Conservation (phyloP, 2,797 vertebrate species). For the Lutra lutra region DNA sequence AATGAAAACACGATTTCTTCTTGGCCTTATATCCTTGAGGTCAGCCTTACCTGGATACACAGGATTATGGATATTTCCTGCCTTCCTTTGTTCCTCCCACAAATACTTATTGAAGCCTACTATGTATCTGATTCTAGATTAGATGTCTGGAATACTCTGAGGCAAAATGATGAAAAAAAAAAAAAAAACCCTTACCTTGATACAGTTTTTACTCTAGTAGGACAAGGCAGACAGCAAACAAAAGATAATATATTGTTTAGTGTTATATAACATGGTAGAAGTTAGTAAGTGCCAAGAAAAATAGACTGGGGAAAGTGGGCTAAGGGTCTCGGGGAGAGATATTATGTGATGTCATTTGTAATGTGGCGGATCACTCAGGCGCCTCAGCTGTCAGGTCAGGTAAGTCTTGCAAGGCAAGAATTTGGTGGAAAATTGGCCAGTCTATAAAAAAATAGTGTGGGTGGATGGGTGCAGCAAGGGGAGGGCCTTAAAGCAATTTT, state of each 20-base stretch:
- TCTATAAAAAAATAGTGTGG: neutral
- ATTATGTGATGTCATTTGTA: neutral
- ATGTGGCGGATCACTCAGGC: neutral
- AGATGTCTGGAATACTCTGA: neutral
- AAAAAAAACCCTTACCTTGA: neutral
- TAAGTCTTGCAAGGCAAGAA: neutral
- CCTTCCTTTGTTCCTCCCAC: neutral
- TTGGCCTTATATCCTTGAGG: neutral
- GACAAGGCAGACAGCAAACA: neutral
- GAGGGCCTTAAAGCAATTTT: neutral
- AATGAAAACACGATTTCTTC: neutral
- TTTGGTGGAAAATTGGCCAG: neutral
- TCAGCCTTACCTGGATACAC: neutral
- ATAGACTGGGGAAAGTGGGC: neutral
- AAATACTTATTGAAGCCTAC: neutral
- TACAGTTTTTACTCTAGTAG: neutral
- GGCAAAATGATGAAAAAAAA: neutral
- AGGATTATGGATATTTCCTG: neutral
- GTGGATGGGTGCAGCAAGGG: neutral
- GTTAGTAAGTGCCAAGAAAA: neutral
- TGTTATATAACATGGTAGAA: neutral
- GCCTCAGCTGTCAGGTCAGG: neutral
- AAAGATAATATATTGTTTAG: neutral
- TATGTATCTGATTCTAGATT: neutral
- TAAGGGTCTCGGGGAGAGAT: neutral